A percentile compares a stretch with the other conserved stretches of the same genome.
These are phyloP conservation scores for Carassius carassius DNA, from an alignment of 2,113 vertebrate genomes.

Conservation along the genomic window DNA sequence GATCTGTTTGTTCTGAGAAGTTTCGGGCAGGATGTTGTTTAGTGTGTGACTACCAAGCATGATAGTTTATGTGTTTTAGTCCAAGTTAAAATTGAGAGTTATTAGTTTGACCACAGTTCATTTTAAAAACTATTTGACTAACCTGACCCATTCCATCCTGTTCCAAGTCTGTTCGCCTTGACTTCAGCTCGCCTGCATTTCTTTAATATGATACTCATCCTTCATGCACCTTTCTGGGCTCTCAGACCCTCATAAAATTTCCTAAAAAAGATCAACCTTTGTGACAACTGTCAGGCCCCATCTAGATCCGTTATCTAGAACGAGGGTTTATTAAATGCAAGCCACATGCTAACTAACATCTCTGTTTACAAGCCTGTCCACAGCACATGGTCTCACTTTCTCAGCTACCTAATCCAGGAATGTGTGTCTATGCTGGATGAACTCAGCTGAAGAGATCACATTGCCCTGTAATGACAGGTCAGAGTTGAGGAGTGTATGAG, in stretches of 20 bases:
- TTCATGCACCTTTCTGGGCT: background rate
- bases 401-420: conserved; percentile 30
- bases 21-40: conserved; percentile 9
- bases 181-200: background rate
- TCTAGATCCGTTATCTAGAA: background rate
- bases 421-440: background rate
- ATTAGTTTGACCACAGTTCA: conserved; percentile 8
- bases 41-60: background rate
- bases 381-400: conserved; percentile 34
- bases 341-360: conserved; percentile 17
- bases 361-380: conserved; percentile 35
- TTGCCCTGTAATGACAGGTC: conserved; percentile 36
- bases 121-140: too few relatives aligned
- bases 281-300: background rate
- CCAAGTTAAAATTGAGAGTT: background rate
- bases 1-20: background rate
- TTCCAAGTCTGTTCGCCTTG: background rate
- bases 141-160: background rate
- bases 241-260: background rate
- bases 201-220: background rate
- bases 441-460: conserved; percentile 17
- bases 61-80: background rate
- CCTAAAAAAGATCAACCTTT: background rate
- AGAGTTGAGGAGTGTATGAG: conserved; percentile 15
- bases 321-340: conserved; percentile 11